Evolutionary conservation across 2,797 vertebrate species (phyloP).

Genomic region (Poliocrania exsul): DNA sequence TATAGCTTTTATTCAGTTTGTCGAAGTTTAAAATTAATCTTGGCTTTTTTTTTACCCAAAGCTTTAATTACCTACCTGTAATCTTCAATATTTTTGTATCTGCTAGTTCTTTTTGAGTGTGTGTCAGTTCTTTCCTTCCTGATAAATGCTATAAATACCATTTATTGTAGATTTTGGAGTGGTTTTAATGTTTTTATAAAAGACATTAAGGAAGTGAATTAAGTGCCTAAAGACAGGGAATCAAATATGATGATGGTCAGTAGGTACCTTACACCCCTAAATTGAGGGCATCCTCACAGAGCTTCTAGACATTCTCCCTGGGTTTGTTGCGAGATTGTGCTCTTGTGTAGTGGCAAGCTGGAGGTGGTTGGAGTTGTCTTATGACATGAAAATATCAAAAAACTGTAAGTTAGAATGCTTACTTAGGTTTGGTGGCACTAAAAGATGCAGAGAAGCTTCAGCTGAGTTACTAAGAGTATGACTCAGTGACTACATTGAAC

Average conservation of each 20-base stretch:
- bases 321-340: not conserved
- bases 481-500: not conserved
- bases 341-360: not conserved
- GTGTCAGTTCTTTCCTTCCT: not conserved
- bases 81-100: not conserved
- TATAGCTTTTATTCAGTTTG: not conserved
- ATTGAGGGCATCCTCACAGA: not conserved
- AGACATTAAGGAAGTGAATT: not conserved
- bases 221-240: not conserved
- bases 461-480: not conserved
- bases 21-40: not conserved
- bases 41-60: accelerated
- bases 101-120: not conserved
- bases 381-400: not conserved
- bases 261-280: not conserved
- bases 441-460: not conserved
- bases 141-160: not conserved
- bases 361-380: not conserved
- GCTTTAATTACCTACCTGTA: not conserved
- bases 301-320: not conserved
- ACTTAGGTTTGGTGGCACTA: not conserved
- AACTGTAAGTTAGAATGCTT: not conserved
- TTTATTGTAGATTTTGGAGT: not conserved
- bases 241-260: not conserved
- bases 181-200: not conserved